Conservation (phyloP, 2,888 invertebrate genomes). For the Neoscelio sp. region DNA sequence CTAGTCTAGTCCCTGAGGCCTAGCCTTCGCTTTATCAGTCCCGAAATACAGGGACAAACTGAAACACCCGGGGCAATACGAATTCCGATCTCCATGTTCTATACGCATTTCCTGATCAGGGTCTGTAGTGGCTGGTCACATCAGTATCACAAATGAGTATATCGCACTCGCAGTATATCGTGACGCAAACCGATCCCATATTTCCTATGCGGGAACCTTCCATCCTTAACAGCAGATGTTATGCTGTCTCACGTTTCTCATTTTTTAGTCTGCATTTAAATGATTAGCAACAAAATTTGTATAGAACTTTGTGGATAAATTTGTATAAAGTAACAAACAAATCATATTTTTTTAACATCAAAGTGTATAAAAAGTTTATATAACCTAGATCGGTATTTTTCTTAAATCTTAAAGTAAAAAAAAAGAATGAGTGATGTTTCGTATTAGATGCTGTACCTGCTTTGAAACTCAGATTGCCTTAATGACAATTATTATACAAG, state of each 20-base stretch:
- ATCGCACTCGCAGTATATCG: too few species aligned
- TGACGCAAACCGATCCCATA: too few species aligned
- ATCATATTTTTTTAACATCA: not conserved
- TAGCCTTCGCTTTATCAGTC: not conserved
- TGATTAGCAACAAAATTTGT: too few species aligned
- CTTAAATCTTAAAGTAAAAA: not conserved
- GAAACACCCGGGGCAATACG: not conserved
- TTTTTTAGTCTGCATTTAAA: too few species aligned
- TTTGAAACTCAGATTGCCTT: slow-evolving; percentile 82
- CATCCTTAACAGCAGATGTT: too few species aligned
- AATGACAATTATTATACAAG: slow-evolving; percentile 79
- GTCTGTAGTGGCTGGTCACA: not conserved
- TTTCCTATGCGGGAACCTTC: too few species aligned
- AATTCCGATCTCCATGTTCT: not conserved
- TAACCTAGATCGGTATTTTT: not conserved
- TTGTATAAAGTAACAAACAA: too few species aligned
- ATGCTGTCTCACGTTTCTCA: too few species aligned
- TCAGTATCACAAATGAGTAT: too few species aligned
- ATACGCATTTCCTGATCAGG: not conserved
- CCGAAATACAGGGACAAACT: too few species aligned
- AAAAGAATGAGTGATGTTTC: slow-evolving; percentile 22
- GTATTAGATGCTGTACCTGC: slow-evolving; percentile 76
- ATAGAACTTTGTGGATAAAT: too few species aligned
- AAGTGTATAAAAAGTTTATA: not conserved
- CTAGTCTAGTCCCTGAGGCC: slow-evolving; percentile 3